phyloP scores from a whole-genome alignment of 2,888 invertebrate species.

The Andrena dorsata region DNA sequence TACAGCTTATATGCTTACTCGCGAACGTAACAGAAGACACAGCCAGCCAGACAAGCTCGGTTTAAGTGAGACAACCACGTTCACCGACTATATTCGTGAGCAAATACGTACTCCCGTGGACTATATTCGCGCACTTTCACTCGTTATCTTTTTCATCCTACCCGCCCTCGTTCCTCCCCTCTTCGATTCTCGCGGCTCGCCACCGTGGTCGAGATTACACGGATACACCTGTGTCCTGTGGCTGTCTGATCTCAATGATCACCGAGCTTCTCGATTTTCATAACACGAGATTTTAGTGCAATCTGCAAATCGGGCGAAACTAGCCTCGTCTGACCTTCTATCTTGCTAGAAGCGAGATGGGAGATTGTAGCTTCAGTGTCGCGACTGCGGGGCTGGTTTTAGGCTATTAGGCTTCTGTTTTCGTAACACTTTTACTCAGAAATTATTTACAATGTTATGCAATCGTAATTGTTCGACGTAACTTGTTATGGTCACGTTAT shows the following conservation, averaged over 20 bases:
- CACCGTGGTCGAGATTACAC: constrained; percentile 17
- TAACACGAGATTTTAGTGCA: constrained; percentile 45
- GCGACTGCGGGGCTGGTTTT: background rate
- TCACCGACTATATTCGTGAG: constrained; percentile 1
- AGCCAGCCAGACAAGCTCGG: background rate
- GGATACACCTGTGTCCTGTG: constrained; percentile 34
- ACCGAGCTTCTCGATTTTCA: constrained; percentile 34
- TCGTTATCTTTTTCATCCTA: constrained; percentile 50
- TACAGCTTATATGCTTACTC: constrained; percentile 20
- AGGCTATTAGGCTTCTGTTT: constrained; percentile 20
- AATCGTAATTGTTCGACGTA: background rate
- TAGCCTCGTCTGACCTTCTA: constrained; percentile 5
- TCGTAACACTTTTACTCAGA: background rate
- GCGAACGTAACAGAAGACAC: constrained; percentile 21
- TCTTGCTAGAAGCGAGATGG: background rate
- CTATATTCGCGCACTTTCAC: constrained; percentile 52
- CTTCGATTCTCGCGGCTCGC: constrained; percentile 4
- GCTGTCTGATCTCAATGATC: constrained; percentile 6
- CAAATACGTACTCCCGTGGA: background rate
- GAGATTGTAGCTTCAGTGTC: background rate
- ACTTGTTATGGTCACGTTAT: background rate
- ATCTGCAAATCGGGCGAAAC: background rate
- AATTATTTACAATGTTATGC: background rate
- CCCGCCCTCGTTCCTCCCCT: background rate
- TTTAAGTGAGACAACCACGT: constrained; percentile 37